phyloP scores from a whole-genome alignment of 37 sponge, comb jelly and placozoan species.

The Aphrocallistes beatrix region DNA sequence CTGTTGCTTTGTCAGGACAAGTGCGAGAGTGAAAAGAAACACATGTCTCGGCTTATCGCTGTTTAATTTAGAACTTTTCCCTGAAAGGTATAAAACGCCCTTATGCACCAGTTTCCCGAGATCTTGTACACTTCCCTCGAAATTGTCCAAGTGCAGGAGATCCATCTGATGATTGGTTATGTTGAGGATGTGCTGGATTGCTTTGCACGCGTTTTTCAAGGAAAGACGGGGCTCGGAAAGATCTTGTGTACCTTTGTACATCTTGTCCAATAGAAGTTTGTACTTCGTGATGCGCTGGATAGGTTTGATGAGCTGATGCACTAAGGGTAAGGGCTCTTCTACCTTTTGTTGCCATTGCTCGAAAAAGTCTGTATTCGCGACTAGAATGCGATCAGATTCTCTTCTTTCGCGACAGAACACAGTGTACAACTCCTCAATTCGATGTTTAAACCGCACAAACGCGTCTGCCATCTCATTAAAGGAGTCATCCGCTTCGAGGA shows the following conservation, averaged over 20 bases:
- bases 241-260: not conserved
- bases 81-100: not conserved
- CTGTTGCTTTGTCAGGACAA: not conserved
- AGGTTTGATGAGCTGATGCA: not conserved
- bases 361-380: not conserved
- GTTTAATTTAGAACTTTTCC: not conserved
- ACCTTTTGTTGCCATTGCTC: not conserved
- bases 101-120: not conserved
- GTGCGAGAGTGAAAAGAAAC: not conserved
- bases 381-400: not conserved
- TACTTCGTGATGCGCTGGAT: slow-evolving; percentile 12
- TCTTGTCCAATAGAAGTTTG: slow-evolving; percentile 1
- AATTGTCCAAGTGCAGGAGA: not conserved
- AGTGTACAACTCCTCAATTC: slow-evolving; percentile 4
- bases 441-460: not conserved
- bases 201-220: not conserved
- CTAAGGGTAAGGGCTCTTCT: not conserved
- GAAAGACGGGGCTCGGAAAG: not conserved
- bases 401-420: not conserved
- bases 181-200: slow-evolving; percentile 5
- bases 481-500: not conserved
- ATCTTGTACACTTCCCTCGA: not conserved
- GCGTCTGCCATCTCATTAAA: slow-evolving; percentile 3
- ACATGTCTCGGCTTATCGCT: not conserved
- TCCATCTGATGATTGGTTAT: slow-evolving; percentile 9